These are phyloP conservation scores for Whitmania pigra DNA, from an alignment of 1,140 invertebrate species.

Conservation along the genomic window DNA sequence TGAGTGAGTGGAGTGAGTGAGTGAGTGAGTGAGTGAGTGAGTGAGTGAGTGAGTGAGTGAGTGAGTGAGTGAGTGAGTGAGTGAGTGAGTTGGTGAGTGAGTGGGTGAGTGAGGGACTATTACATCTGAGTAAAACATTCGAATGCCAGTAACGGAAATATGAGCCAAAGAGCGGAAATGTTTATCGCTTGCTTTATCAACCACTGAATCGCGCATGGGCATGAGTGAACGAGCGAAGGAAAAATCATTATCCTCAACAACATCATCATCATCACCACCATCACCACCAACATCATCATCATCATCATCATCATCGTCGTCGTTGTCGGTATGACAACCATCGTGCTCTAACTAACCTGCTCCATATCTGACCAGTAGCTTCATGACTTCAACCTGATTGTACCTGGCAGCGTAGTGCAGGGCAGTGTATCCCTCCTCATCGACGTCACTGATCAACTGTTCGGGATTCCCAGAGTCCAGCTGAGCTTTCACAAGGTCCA, in stretches of 20 bases:
- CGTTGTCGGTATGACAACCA: not conserved
- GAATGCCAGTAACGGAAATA: not conserved
- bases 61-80: conserved; percentile 14
- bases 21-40: conserved; percentile 15
- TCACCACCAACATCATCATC: no score
- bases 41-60: conserved; percentile 12
- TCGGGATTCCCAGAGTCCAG: conserved; percentile 1
- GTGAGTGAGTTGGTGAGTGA: no score
- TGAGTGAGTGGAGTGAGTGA: conserved; percentile 15
- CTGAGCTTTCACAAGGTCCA: conserved; percentile 13
- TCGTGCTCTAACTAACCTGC: conserved; percentile 15
- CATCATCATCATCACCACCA: not conserved
- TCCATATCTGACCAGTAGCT: conserved; percentile 15
- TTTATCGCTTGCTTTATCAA: no score
- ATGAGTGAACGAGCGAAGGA: not conserved
- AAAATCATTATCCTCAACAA: not conserved
- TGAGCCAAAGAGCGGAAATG: not conserved
- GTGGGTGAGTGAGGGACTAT: not conserved
- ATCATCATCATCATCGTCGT: no score
- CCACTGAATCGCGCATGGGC: not conserved
- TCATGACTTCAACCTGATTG: conserved; percentile 21
- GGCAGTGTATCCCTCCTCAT: conserved; percentile 24
- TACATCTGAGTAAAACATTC: not conserved
- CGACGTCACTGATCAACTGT: conserved; percentile 19
- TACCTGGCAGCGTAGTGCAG: conserved; percentile 24